These are phyloP conservation scores for Trilocha varians DNA, from an alignment of 2,888 invertebrate species.

Conservation along the genomic window DNA sequence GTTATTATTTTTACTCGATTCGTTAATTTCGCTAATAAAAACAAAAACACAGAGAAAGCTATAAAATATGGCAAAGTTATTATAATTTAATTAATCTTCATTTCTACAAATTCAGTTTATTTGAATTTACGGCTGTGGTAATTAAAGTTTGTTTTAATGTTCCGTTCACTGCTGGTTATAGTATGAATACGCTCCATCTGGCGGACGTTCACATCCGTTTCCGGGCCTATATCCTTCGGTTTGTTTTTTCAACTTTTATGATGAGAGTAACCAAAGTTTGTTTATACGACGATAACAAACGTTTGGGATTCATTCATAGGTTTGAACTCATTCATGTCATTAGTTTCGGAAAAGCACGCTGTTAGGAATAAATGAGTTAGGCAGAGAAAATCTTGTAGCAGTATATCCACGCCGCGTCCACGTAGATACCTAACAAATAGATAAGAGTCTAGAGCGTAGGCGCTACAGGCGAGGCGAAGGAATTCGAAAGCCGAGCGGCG, in stretches of 20 bases:
- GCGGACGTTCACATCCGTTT: constrained; percentile 69
- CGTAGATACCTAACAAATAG: constrained; percentile 22
- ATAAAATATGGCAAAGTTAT: too few relatives aligned
- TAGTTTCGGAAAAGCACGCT: neutral
- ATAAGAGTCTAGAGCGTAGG: constrained; percentile 56
- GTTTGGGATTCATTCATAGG: constrained; percentile 45
- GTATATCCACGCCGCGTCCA: constrained; percentile 13
- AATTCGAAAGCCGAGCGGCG: constrained; percentile 71
- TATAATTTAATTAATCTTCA: too few relatives aligned
- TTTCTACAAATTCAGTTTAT: too few relatives aligned
- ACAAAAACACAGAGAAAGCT: too few relatives aligned
- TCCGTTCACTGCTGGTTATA: neutral
- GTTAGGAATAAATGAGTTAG: constrained; percentile 1
- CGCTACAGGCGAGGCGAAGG: constrained; percentile 67
- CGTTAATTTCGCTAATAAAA: too few relatives aligned
- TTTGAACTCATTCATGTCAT: constrained; percentile 14
- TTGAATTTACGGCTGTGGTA: neutral
- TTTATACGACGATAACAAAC: constrained; percentile 35
- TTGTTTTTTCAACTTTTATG: constrained; percentile 59
- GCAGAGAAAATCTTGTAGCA: constrained; percentile 16
- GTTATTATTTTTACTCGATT: too few relatives aligned
- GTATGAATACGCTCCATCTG: constrained; percentile 56
- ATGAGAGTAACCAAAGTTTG: constrained; percentile 46
- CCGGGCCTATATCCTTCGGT: constrained; percentile 54
- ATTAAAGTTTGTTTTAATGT: neutral